Evolutionary conservation across 2,888 invertebrate genomes (phyloP), one percentile per base, ranked within the genome.

Genomic region (Apamea epomidion): DNA sequence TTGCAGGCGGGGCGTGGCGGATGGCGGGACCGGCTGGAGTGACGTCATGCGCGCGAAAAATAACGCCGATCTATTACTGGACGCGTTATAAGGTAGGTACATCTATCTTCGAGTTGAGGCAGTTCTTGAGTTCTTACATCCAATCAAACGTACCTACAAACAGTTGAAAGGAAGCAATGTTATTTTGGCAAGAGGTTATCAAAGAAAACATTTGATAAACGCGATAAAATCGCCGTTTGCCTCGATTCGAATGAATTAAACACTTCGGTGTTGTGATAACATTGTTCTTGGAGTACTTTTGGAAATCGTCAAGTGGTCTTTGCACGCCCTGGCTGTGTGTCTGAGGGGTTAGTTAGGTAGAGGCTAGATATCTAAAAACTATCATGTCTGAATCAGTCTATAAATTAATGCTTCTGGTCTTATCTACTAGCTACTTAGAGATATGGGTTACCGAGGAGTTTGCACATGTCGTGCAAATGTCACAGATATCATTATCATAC

Each of bases 11-110:
- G 87, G 88, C 78, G 87, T 83, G 87, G 87, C 80, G 80, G 70
- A 74, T 72, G 71, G 81, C 74, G 81, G 48, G 69, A 72, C 42
- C 45, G 80, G 37, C 54, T 48, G n/a, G 64, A 42, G 29, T 88
- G 85, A 87, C 89, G 88, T 88, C 83, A 88, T 51, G 51, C 25
- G 21, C 68, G 82, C 85, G 79, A 88, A 88, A 88, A 88, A 86
- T 83, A 86, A 86, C 83, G 73, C 80, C 45, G 16, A 58, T 87
- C 86, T 88, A 88, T 85, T 85, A 84, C 74, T 81, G 81, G 84
- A 86, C 73, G 76, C 78, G 60, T 68, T 60, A 42, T 58, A 82
- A 60, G 64, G 68, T 84, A 60, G 64, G 68, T 84, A 79, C 62
- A 82, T 76, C 68, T 83, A 71, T 87, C 77, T 81, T 70, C 54